These are phyloP conservation scores for Melinopterus prodromus DNA, from an alignment of 2,888 invertebrate genomes.

Conservation along the genomic window DNA sequence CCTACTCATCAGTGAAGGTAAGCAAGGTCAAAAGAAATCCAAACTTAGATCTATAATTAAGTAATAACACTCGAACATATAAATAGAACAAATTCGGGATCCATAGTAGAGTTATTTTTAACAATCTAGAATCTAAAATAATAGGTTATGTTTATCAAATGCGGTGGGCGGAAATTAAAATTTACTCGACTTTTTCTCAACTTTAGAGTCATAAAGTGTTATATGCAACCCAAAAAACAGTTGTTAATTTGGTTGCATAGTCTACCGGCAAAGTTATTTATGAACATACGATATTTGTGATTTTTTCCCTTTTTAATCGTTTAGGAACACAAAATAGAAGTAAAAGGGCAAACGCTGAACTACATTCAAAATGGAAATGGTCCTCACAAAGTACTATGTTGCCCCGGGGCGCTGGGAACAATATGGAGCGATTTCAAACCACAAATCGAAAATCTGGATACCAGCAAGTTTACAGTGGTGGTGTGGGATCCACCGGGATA, in stretches of 20 bases:
- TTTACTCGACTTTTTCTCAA: too few species aligned
- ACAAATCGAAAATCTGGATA: constrained; percentile 74
- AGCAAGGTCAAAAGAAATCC: background rate
- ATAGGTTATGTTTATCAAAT: too few species aligned
- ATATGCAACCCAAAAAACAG: too few species aligned
- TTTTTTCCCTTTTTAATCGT: constrained; percentile 10
- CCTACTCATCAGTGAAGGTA: background rate
- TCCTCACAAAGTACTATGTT: constrained; percentile 69
- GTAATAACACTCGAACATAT: background rate
- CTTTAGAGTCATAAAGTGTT: too few species aligned
- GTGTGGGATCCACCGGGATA: constrained; percentile 91
- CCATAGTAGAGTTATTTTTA: too few species aligned
- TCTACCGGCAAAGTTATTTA: too few species aligned
- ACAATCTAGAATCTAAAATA: too few species aligned
- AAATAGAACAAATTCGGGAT: background rate
- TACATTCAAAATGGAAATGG: constrained; percentile 71
- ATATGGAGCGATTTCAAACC: constrained; percentile 85
- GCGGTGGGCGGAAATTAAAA: too few species aligned
- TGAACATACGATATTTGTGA: background rate
- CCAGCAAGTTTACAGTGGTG: constrained; percentile 69
- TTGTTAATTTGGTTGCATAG: too few species aligned
- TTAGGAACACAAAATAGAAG: constrained; percentile 70
- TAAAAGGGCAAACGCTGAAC: constrained; percentile 69
- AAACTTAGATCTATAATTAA: background rate
- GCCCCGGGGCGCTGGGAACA: constrained; percentile 85